phyloP scores from a whole-genome alignment of 2,797 vertebrate species.

The Cercopithecus diana region DNA sequence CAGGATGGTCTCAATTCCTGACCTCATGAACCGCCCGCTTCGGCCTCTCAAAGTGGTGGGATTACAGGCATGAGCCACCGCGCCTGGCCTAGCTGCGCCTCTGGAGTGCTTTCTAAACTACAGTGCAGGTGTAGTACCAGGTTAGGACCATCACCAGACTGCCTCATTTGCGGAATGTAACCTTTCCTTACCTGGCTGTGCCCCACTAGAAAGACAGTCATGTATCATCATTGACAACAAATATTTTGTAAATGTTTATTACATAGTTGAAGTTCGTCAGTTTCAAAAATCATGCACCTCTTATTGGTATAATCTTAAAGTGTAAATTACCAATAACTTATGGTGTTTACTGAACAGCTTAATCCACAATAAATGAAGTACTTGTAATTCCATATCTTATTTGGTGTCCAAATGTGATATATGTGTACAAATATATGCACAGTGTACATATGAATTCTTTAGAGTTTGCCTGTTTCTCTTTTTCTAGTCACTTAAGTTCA shows the following conservation, averaged over 20 bases:
- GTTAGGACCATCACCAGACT: neutral
- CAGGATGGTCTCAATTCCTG: too few relatives aligned
- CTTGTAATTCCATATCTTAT: neutral
- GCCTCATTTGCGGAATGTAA: neutral
- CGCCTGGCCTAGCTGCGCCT: neutral
- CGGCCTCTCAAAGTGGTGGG: too few relatives aligned
- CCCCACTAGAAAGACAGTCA: neutral
- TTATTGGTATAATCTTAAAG: neutral
- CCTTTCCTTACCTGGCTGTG: neutral
- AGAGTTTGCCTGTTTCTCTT: neutral
- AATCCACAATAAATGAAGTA: neutral
- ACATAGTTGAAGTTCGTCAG: neutral
- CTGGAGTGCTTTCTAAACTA: neutral
- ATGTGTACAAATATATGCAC: neutral
- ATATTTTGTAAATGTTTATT: constrained; percentile 24
- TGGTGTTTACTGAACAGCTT: neutral
- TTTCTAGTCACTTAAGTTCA: neutral
- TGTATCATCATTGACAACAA: neutral
- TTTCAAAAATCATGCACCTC: neutral
- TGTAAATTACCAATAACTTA: neutral
- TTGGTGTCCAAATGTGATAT: neutral
- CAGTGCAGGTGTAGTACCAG: neutral
- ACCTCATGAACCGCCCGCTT: too few relatives aligned
- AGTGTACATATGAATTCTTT: neutral
- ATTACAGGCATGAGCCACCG: too few relatives aligned